Evolutionary conservation across 2,888 invertebrate species (phyloP).

Genomic region (Iphiclides podalirius): DNA sequence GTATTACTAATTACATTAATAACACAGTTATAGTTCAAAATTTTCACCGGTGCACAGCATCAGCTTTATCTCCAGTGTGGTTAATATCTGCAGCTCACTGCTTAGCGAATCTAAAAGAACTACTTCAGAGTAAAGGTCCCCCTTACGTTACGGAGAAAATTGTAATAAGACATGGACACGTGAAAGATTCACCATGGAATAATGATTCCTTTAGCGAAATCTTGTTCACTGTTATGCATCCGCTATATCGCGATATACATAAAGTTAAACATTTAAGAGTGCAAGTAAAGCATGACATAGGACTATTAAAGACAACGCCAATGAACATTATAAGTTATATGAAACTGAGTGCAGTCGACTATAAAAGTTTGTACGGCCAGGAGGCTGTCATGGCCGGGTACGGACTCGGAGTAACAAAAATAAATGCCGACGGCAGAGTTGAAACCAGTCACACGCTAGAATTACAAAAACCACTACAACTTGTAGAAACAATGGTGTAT

Average conservation of each 20-base stretch:
- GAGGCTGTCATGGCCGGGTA: constrained; percentile 7
- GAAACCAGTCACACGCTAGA: not conserved
- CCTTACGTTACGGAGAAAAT: not conserved
- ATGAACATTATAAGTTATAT: not conserved
- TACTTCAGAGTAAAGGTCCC: not conserved
- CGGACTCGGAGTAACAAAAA: constrained; percentile 5
- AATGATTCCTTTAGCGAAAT: constrained; percentile 9
- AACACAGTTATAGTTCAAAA: not conserved
- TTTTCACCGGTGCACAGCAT: constrained; percentile 2
- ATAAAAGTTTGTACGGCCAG: not conserved
- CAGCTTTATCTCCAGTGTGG: constrained; percentile 12
- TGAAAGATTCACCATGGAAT: not conserved
- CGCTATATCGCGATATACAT: not conserved
- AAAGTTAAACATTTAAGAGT: not conserved
- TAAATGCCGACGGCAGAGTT: not conserved
- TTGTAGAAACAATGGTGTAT: not conserved
- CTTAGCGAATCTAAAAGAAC: not conserved
- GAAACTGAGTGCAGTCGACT: constrained; percentile 3
- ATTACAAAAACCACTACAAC: constrained; percentile 6
- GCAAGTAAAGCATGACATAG: not conserved
- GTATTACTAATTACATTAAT: not conserved
- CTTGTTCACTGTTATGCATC: not conserved
- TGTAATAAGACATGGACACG: not conserved
- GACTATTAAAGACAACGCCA: not conserved
- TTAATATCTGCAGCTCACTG: constrained; percentile 12